Conservation (phyloP, 2,888 invertebrate genomes). For the Homarus gammarus region DNA sequence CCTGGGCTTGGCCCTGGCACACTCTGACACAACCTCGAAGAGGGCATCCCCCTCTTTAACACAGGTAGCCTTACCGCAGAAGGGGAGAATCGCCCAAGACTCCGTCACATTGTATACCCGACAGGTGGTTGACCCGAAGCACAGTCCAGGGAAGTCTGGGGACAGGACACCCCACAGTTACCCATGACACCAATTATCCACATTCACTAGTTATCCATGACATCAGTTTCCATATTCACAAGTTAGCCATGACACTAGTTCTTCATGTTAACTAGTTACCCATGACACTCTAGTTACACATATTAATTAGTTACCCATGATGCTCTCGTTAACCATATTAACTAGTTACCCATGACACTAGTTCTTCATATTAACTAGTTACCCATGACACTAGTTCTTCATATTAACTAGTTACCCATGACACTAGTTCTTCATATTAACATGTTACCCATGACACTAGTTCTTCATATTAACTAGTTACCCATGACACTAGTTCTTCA, state of each 20-base stretch:
- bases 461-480: too few relatives aligned
- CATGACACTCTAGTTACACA: neutral
- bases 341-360: neutral
- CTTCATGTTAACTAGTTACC: neutral
- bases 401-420: too few relatives aligned
- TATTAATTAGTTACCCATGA: neutral
- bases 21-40: slow-evolving; percentile 90
- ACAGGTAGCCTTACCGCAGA: slow-evolving; percentile 94
- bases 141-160: slow-evolving; percentile 92
- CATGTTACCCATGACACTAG: too few relatives aligned
- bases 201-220: neutral
- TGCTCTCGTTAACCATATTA: neutral
- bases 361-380: too few relatives aligned
- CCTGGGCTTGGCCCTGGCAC: slow-evolving; percentile 91
- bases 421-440: too few relatives aligned
- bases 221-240: neutral
- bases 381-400: too few relatives aligned
- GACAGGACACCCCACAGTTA: neutral
- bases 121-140: slow-evolving; percentile 93
- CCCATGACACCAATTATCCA: neutral
- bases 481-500: too few relatives aligned
- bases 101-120: slow-evolving; percentile 92
- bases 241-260: neutral
- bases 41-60: slow-evolving; percentile 83
- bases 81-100: slow-evolving; percentile 91